These are phyloP conservation scores for Propsilocerus akamusi DNA, from an alignment of 1,140 invertebrate species.

Conservation along the genomic window DNA sequence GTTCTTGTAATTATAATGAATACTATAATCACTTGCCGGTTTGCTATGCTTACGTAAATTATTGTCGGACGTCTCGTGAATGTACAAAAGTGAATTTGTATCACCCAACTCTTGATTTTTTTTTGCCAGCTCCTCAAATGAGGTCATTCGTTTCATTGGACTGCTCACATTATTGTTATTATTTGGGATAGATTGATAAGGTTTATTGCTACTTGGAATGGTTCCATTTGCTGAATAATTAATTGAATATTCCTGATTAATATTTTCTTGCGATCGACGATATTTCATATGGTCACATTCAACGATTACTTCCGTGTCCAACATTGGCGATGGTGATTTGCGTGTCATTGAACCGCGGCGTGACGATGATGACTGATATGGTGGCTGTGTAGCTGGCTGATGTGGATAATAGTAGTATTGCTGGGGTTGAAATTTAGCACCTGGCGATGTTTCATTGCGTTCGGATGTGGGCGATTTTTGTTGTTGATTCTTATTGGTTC, in stretches of 20 bases:
- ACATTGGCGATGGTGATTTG: conserved; percentile 6
- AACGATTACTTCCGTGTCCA: conserved; percentile 5
- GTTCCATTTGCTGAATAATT: not conserved
- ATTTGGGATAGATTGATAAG: not conserved
- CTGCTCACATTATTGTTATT: not conserved
- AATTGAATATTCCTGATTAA: not conserved
- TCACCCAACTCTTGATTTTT: not conserved
- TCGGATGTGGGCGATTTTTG: not conserved
- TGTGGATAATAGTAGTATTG: conserved; percentile 4
- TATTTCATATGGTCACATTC: conserved; percentile 6
- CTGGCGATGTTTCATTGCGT: too few species aligned
- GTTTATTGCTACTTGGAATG: not conserved
- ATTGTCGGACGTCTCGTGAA: not conserved
- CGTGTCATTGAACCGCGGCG: conserved; percentile 4
- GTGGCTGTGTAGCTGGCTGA: conserved; percentile 5
- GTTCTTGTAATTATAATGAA: conserved; percentile 5
- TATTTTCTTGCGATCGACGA: not conserved
- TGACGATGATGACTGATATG: conserved; percentile 5
- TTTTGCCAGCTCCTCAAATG: conserved; percentile 7
- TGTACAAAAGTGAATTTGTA: conserved; percentile 1
- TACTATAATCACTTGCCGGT: conserved; percentile 1
- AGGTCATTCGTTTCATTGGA: conserved; percentile 5
- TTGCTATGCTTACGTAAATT: not conserved
- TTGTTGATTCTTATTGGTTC: not conserved
- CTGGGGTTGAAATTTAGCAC: not conserved